Conservation (phyloP, 1,140 invertebrate genomes). For the Artemia franciscana region DNA sequence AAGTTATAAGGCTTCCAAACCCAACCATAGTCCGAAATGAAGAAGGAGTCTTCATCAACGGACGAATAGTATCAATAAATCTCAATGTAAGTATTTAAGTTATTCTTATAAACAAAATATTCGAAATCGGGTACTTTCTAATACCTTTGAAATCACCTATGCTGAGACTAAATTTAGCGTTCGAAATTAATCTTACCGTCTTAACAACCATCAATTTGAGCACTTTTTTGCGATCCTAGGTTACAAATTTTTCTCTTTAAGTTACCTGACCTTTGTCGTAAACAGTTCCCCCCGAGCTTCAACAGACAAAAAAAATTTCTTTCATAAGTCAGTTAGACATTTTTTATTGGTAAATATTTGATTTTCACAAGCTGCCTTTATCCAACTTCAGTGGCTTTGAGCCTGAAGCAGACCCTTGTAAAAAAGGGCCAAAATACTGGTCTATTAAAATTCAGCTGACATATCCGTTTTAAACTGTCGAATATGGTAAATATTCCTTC, state of each 20-base stretch:
- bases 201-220: background rate
- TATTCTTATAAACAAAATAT: background rate
- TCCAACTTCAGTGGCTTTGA: background rate
- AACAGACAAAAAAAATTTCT: background rate
- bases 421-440: background rate
- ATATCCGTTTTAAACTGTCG: too few relatives aligned
- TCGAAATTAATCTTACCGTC: too few relatives aligned
- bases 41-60: background rate
- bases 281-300: background rate
- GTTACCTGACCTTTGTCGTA: background rate
- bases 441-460: background rate
- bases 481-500: too few relatives aligned
- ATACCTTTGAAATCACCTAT: background rate
- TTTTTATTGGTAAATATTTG: background rate
- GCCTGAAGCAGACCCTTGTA: background rate
- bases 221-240: background rate
- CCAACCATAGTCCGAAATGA: background rate
- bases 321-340: background rate
- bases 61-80: background rate
- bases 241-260: background rate
- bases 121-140: background rate
- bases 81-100: background rate
- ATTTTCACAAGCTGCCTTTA: background rate
- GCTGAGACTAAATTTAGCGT: background rate
- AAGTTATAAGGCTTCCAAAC: background rate